Evolutionary conservation across 2,113 vertebrate species (phyloP).

Genomic region (Vimba vimba): DNA sequence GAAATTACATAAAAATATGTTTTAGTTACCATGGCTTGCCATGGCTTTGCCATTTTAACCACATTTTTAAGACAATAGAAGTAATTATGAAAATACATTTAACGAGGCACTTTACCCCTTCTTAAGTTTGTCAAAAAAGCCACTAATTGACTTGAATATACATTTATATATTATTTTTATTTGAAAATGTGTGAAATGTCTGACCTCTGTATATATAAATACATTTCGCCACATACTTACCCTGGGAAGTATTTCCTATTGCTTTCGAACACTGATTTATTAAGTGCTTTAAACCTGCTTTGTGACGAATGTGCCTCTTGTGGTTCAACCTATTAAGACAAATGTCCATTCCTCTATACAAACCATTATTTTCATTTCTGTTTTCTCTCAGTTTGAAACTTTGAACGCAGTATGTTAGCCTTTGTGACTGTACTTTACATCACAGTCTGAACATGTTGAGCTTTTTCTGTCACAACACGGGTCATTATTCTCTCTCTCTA

Average conservation of each 20-base stretch:
- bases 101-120: too few species aligned
- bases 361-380: slow-evolving; percentile 9
- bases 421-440: background rate
- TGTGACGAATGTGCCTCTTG: slow-evolving; percentile 10
- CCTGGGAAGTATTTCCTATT: background rate
- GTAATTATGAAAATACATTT: background rate
- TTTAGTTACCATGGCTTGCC: background rate
- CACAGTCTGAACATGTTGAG: background rate
- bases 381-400: background rate
- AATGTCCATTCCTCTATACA: background rate
- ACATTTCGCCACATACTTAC: background rate
- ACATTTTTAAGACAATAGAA: background rate
- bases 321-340: background rate
- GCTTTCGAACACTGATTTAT: slow-evolving; percentile 9
- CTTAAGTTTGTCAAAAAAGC: too few species aligned
- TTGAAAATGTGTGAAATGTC: background rate
- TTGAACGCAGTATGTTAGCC: background rate
- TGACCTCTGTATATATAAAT: background rate
- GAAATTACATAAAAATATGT: background rate
- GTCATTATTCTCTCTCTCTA: slow-evolving; percentile 21
- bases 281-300: background rate
- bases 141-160: background rate
- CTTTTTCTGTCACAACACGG: slow-evolving; percentile 7
- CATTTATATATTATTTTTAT: too few species aligned
- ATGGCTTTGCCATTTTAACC: background rate